Evolutionary conservation across 2,797 vertebrate genomes (phyloP).

Genomic region (Urocyon cinereoargenteus): DNA sequence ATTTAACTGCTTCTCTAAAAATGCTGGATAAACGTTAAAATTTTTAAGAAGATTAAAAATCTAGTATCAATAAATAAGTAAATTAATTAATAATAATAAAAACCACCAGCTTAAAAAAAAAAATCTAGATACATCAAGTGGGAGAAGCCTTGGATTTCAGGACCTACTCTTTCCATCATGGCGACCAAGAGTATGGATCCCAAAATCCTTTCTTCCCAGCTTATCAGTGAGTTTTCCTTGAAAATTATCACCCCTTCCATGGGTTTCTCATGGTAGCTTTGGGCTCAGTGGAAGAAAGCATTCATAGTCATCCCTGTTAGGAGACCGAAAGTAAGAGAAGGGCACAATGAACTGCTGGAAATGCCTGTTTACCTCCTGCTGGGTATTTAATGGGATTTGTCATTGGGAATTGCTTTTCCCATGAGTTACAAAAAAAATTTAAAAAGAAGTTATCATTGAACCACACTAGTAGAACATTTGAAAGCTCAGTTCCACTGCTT

Average conservation of each 20-base stretch:
- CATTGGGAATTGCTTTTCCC: constrained; percentile 2
- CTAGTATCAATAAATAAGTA: too few species aligned
- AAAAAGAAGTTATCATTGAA: not conserved
- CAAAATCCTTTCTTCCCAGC: not conserved
- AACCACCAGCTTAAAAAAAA: not conserved
- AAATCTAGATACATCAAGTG: not conserved
- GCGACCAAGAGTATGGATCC: not conserved
- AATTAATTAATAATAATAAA: not conserved
- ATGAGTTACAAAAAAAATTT: not conserved
- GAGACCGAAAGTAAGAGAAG: not conserved
- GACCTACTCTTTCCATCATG: not conserved
- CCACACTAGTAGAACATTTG: not conserved
- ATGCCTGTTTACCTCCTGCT: not conserved
- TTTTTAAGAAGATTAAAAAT: too few species aligned
- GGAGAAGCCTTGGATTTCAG: not conserved
- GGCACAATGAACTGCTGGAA: not conserved
- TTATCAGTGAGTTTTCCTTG: not conserved
- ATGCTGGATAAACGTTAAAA: too few species aligned
- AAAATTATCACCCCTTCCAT: not conserved
- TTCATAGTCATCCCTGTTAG: not conserved
- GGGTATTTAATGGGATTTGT: not conserved
- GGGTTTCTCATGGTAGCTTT: not conserved
- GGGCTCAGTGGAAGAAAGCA: not conserved
- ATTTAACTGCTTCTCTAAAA: too few species aligned
- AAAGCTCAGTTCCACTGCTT: not conserved